Percentiles rank a stretch among this genome's conserved stretches.
phyloP scores from a whole-genome alignment of 2,888 invertebrate species.

The Hyppa rectilinea region DNA sequence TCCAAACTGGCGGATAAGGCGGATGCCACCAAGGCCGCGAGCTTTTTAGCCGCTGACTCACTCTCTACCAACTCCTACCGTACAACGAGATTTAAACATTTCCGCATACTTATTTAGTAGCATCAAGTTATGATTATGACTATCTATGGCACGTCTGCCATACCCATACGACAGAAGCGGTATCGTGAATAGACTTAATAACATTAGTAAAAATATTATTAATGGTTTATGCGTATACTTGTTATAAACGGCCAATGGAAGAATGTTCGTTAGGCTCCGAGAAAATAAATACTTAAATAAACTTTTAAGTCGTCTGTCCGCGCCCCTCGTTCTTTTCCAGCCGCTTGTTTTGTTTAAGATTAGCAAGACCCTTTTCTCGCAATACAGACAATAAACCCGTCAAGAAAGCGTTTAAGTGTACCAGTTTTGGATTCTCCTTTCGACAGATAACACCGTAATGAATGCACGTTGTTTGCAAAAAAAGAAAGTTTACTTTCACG shows the following conservation, averaged over 20 bases:
- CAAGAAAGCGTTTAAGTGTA: constrained; percentile 23
- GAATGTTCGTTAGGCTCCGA: neutral
- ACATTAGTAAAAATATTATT: neutral
- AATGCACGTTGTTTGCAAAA: constrained; percentile 76
- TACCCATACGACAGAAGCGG: neutral
- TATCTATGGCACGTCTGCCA: constrained; percentile 20
- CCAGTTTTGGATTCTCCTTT: constrained; percentile 60
- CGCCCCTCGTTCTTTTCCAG: neutral
- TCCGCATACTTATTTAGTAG: constrained; percentile 62
- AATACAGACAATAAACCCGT: constrained; percentile 10
- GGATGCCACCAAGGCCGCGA: constrained; percentile 81
- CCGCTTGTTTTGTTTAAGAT: constrained; percentile 14
- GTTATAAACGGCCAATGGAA: neutral
- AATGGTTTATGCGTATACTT: neutral
- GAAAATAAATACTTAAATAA: neutral
- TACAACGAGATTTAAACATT: constrained; percentile 57
- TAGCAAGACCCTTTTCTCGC: constrained; percentile 3
- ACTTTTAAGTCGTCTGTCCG: neutral
- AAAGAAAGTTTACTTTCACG: constrained; percentile 83
- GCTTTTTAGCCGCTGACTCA: constrained; percentile 75
- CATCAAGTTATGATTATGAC: constrained; percentile 39
- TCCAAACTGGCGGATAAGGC: constrained; percentile 70
- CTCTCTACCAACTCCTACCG: constrained; percentile 54
- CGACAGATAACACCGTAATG: constrained; percentile 71
- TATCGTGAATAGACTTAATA: constrained; percentile 10